Percentiles rank a stretch among this genome's conserved stretches.
Evolutionary conservation across 2,113 vertebrate species (phyloP).

Genomic region (Cygnus buccinator): DNA sequence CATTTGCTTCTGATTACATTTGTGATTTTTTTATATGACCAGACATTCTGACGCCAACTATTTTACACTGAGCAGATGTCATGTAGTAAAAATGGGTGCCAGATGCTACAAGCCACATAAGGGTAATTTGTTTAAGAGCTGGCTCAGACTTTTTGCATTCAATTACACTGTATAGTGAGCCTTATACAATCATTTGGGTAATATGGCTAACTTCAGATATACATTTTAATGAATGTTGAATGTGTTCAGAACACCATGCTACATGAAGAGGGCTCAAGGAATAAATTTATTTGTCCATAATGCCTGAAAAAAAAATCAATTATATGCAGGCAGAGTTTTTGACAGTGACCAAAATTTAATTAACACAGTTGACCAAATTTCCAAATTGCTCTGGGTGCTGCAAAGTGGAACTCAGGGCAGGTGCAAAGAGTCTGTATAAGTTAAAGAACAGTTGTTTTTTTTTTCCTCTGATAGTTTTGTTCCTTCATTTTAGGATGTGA

Average conservation of each 20-base stretch:
- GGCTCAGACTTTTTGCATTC: slow-evolving; percentile 81
- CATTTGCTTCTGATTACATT: slow-evolving; percentile 85
- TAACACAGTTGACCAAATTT: slow-evolving; percentile 57
- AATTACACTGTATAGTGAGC: slow-evolving; percentile 79
- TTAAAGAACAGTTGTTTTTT: background rate
- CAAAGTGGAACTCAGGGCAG: slow-evolving; percentile 51
- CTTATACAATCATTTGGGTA: slow-evolving; percentile 80
- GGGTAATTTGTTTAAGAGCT: slow-evolving; percentile 87
- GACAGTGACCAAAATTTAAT: slow-evolving; percentile 71
- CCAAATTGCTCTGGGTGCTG: slow-evolving; percentile 66
- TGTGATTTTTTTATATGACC: slow-evolving; percentile 83
- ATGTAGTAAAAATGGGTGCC: slow-evolving; percentile 84
- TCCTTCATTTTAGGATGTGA: slow-evolving; percentile 60
- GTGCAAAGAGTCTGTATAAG: slow-evolving; percentile 56
- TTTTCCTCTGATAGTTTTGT: slow-evolving; percentile 28
- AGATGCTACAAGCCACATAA: slow-evolving; percentile 83
- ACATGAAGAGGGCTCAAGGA: slow-evolving; percentile 62
- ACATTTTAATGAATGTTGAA: slow-evolving; percentile 75
- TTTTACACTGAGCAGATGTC: slow-evolving; percentile 87
- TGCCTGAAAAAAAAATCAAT: background rate
- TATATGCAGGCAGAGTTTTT: slow-evolving; percentile 50
- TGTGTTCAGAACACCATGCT: slow-evolving; percentile 44
- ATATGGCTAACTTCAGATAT: slow-evolving; percentile 76
- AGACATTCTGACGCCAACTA: slow-evolving; percentile 86
- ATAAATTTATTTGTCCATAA: slow-evolving; percentile 68